phyloP scores from a whole-genome alignment of 1,140 invertebrate species.

The Onthophagus taurus region DNA sequence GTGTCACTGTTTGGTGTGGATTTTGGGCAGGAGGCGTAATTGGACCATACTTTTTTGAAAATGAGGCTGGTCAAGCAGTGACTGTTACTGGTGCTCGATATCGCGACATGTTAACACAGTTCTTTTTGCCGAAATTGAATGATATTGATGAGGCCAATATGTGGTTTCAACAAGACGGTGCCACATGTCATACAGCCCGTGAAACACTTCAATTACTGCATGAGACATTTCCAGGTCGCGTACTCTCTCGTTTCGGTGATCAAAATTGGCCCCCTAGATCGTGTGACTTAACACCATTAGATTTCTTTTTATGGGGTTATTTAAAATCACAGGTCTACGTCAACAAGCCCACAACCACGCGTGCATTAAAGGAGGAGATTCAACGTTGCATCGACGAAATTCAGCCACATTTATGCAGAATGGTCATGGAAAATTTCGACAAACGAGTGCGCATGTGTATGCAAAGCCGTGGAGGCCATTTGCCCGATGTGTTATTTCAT shows the following conservation, averaged over 20 bases:
- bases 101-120: conserved; percentile 19
- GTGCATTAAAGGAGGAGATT: conserved; percentile 21
- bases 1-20: too few species aligned
- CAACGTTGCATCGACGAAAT: conserved; percentile 23
- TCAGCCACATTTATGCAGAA: conserved; percentile 23
- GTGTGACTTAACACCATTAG: conserved; percentile 23
- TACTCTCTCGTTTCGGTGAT: conserved; percentile 24
- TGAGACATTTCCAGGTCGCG: conserved; percentile 21
- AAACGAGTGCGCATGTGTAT: conserved; percentile 3
- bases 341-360: conserved; percentile 22
- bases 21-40: too few species aligned
- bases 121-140: conserved; percentile 19
- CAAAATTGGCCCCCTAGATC: conserved; percentile 21
- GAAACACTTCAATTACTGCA: conserved; percentile 25
- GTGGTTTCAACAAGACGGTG: conserved; percentile 23
- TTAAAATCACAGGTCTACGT: conserved; percentile 20
- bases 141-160: too few species aligned
- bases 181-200: conserved; percentile 20
- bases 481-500: too few species aligned
- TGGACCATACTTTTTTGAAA: conserved; percentile 8
- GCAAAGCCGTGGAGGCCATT: conserved; percentile 2
- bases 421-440: conserved; percentile 5
- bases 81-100: conserved; percentile 30
- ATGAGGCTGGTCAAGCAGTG: conserved; percentile 28
- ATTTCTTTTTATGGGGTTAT: conserved; percentile 20